These are phyloP conservation scores for Boleophthalmus pectinirostris DNA, from an alignment of 2,113 vertebrate genomes.

Conservation along the genomic window DNA sequence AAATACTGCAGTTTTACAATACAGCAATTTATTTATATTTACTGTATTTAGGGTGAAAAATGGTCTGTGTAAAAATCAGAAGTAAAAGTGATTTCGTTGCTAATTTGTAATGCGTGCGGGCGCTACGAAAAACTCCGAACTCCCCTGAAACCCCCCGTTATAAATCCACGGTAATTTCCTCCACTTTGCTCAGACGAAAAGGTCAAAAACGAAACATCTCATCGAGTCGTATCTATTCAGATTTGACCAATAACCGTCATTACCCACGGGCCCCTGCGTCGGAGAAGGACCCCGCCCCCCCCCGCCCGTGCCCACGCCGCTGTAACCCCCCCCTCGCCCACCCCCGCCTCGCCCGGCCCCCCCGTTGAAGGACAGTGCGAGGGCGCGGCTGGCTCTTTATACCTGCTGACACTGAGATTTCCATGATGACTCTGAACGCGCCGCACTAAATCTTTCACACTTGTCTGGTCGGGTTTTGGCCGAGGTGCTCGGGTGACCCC, in stretches of 20 bases:
- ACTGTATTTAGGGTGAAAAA: too few relatives aligned
- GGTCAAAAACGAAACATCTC: slow-evolving; percentile 22
- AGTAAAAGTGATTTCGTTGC: too few relatives aligned
- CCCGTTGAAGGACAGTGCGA: slow-evolving; percentile 65
- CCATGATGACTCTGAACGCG: slow-evolving; percentile 75
- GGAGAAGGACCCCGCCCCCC: too few relatives aligned
- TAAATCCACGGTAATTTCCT: background rate
- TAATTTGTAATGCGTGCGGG: background rate
- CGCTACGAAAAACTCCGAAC: background rate
- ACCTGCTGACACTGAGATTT: slow-evolving; percentile 76
- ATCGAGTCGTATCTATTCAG: slow-evolving; percentile 36
- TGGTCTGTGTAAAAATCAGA: too few relatives aligned
- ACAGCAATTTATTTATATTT: too few relatives aligned
- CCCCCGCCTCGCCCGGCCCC: too few relatives aligned
- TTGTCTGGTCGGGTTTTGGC: slow-evolving; percentile 75
- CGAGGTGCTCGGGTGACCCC: slow-evolving; percentile 61
- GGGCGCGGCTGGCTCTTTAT: slow-evolving; percentile 52
- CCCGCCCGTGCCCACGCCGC: too few relatives aligned
- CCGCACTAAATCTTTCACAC: slow-evolving; percentile 76
- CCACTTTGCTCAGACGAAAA: slow-evolving; percentile 13
- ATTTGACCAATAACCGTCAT: slow-evolving; percentile 43
- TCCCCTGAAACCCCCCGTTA: background rate
- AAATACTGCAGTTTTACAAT: too few relatives aligned
- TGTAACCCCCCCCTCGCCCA: slow-evolving; percentile 33
- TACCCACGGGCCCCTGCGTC: slow-evolving; percentile 9